phyloP scores from a whole-genome alignment of 2,888 invertebrate genomes.

The Harpalus rufipes region DNA sequence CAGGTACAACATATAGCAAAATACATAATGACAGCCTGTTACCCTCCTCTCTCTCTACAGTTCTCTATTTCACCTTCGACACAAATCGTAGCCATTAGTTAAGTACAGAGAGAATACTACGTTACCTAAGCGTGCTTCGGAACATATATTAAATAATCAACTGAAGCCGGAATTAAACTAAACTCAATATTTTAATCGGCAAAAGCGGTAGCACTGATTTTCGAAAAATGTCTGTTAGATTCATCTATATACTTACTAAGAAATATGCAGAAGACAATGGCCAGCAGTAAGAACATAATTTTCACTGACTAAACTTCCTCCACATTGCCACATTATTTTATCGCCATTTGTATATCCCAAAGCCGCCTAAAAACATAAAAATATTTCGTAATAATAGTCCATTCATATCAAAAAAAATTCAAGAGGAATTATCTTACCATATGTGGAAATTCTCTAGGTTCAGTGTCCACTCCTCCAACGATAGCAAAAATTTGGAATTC shows the following conservation, averaged over 20 bases:
- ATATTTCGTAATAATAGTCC: neutral
- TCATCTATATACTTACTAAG: conserved; percentile 69
- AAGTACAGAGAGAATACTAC: no score
- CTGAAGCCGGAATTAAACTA: no score
- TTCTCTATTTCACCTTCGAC: no score
- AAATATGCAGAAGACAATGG: conserved; percentile 78
- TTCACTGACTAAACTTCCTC: conserved; percentile 82
- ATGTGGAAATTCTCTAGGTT: conserved; percentile 54
- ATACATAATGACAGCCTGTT: no score
- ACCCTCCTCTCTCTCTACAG: no score
- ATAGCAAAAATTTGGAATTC: conserved; percentile 21
- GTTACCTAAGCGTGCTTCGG: no score
- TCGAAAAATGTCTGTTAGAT: no score
- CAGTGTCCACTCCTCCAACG: conserved; percentile 21
- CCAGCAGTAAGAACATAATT: conserved; percentile 83
- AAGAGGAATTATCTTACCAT: conserved; percentile 30
- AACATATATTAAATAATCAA: no score
- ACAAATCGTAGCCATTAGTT: no score
- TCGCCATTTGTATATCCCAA: conserved; percentile 67
- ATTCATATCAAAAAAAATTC: neutral
- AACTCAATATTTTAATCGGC: no score
- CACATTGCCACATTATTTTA: conserved; percentile 79
- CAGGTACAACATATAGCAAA: no score
- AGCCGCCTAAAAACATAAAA: conserved; percentile 15
- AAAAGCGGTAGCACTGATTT: no score